A percentile compares a stretch with the other conserved stretches of the same genome.
Evolutionary conservation across 2,113 vertebrate genomes (phyloP).

Genomic region (Trogon surrucura): DNA sequence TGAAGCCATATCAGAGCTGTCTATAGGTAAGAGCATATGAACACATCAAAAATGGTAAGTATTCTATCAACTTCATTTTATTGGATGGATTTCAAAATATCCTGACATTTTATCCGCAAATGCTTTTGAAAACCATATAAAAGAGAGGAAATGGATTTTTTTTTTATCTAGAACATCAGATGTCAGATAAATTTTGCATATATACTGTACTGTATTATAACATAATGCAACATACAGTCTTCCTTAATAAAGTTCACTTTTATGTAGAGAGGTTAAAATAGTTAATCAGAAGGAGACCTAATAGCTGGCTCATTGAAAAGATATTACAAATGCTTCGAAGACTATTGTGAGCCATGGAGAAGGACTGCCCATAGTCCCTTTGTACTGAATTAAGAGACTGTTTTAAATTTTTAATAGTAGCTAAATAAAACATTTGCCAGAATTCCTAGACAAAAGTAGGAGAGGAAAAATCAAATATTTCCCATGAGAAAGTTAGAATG

Average conservation of each 20-base stretch:
- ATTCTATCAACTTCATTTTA: neutral
- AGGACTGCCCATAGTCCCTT: neutral
- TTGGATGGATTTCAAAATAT: neutral
- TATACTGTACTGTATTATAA: neutral
- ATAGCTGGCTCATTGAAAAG: neutral
- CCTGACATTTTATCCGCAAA: neutral
- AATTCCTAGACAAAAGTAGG: neutral
- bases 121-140: neutral
- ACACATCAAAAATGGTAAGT: neutral
- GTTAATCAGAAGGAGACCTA: neutral
- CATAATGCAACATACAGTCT: rapidly evolving
- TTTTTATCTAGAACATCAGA: neutral
- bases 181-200: neutral
- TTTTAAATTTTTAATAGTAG: neutral
- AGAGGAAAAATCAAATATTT: neutral
- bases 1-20: neutral
- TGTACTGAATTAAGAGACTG: neutral
- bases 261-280: neutral
- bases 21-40: neutral
- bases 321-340: neutral
- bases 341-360: neutral
- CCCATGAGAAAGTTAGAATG: neutral
- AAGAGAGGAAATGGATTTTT: neutral
- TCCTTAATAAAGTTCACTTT: neutral
- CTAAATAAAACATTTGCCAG: neutral